Percentiles rank a stretch among this genome's conserved stretches.
Conservation (phyloP, 2,888 invertebrate species). For the Fragum fragum region DNA sequence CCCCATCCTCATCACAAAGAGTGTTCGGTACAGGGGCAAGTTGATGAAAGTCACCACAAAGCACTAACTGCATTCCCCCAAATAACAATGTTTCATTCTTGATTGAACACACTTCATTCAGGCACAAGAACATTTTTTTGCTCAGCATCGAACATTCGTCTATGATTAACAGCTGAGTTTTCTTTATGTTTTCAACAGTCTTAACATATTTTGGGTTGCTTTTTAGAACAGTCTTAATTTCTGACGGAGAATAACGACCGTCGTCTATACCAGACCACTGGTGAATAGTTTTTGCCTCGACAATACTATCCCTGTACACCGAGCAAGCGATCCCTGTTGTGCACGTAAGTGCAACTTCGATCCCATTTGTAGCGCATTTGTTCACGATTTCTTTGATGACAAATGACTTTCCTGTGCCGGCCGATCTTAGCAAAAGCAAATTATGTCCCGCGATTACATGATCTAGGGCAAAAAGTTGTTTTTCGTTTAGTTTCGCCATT, state of each 20-base stretch:
- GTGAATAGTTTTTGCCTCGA: slow-evolving; percentile 48
- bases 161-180: slow-evolving; percentile 45
- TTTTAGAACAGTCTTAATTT: slow-evolving; percentile 35
- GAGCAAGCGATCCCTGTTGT: slow-evolving; percentile 53
- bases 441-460: slow-evolving; percentile 39
- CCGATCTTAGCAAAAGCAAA: slow-evolving; percentile 34
- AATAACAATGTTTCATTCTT: slow-evolving; percentile 28
- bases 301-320: slow-evolving; percentile 9
- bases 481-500: slow-evolving; percentile 26
- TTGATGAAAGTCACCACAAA: slow-evolving; percentile 50
- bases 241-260: slow-evolving; percentile 36
- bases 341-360: slow-evolving; percentile 32
- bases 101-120: slow-evolving; percentile 43
- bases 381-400: slow-evolving; percentile 25
- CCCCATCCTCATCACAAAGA: slow-evolving; percentile 37
- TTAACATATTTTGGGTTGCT: slow-evolving; percentile 39
- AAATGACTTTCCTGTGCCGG: slow-evolving; percentile 47
- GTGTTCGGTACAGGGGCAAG: slow-evolving; percentile 52
- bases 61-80: slow-evolving; percentile 53
- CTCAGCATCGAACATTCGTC: slow-evolving; percentile 56
- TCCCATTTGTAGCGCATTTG: background rate
- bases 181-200: slow-evolving; percentile 21
- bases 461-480: slow-evolving; percentile 38
- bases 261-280: slow-evolving; percentile 52
- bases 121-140: slow-evolving; percentile 20